Percentiles rank a stretch among this genome's conserved stretches.
phyloP scores from a whole-genome alignment of 2,888 invertebrate genomes.

The Agrilus cyanescens region DNA sequence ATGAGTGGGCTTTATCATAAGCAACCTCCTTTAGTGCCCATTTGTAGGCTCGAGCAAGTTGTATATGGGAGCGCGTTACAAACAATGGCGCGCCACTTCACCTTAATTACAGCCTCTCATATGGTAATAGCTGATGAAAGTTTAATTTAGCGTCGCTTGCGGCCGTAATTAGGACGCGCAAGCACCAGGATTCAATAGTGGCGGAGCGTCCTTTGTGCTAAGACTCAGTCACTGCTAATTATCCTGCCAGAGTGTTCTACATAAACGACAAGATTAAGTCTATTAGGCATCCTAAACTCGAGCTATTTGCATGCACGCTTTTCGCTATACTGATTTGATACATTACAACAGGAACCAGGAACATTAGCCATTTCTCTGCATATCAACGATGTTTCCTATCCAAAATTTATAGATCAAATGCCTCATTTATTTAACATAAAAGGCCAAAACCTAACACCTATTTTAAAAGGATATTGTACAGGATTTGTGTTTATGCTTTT shows the following conservation, averaged over 20 bases:
- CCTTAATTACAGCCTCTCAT: constrained; percentile 38
- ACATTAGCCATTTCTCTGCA: too few relatives aligned
- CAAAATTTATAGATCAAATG: too few relatives aligned
- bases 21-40: neutral
- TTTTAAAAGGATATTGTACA: too few relatives aligned
- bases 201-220: constrained; percentile 27
- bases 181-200: constrained; percentile 34
- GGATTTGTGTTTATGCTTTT: too few relatives aligned
- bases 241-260: constrained; percentile 37
- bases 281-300: constrained; percentile 36
- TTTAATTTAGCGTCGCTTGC: constrained; percentile 38
- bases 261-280: constrained; percentile 39
- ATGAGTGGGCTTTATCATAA: too few relatives aligned
- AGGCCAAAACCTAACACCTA: too few relatives aligned
- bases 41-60: constrained; percentile 8
- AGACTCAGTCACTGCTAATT: constrained; percentile 34
- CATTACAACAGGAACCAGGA: too few relatives aligned
- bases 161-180: constrained; percentile 37
- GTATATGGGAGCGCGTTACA: constrained; percentile 18
- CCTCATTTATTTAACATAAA: too few relatives aligned
- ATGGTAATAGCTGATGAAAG: constrained; percentile 39
- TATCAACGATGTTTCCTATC: too few relatives aligned
- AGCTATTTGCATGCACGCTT: constrained; percentile 34
- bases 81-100: constrained; percentile 31
- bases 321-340: too few relatives aligned